Evolutionary conservation across 2,113 vertebrate species (phyloP).

Genomic region (Haemorhous mexicanus): DNA sequence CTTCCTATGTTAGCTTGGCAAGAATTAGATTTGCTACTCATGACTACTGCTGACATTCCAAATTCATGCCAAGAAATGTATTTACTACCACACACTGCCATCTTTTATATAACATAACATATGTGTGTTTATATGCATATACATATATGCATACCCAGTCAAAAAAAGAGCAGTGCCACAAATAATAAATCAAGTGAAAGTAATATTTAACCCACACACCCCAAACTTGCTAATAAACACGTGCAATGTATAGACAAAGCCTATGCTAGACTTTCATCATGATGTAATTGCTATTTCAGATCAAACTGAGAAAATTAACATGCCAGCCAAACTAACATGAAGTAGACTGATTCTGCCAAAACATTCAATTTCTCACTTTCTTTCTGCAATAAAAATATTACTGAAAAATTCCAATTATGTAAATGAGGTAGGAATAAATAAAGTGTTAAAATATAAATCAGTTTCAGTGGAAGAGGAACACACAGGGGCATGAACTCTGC

Average conservation of each 20-base stretch:
- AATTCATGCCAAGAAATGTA: slow-evolving; percentile 43
- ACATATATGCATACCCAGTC: neutral
- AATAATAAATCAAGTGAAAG: slow-evolving; percentile 57
- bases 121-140: neutral
- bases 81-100: slow-evolving; percentile 44
- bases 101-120: slow-evolving; percentile 24
- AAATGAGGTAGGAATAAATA: slow-evolving; percentile 15
- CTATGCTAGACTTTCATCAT: slow-evolving; percentile 42
- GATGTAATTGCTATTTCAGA: slow-evolving; percentile 52
- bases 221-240: slow-evolving; percentile 46
- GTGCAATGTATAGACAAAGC: slow-evolving; percentile 29
- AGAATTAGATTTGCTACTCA: slow-evolving; percentile 43
- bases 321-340: slow-evolving; percentile 40
- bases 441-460: neutral
- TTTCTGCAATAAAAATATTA: slow-evolving; percentile 28
- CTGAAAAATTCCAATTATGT: slow-evolving; percentile 7
- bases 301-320: slow-evolving; percentile 56
- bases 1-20: slow-evolving; percentile 42
- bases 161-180: slow-evolving; percentile 53
- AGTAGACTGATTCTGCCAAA: slow-evolving; percentile 52
- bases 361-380: slow-evolving; percentile 46
- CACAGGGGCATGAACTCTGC: neutral
- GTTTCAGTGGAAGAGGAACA: neutral
- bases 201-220: neutral
- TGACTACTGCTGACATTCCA: slow-evolving; percentile 37